phyloP scores from a whole-genome alignment of 1,140 invertebrate genomes.

The Apis cerana region DNA sequence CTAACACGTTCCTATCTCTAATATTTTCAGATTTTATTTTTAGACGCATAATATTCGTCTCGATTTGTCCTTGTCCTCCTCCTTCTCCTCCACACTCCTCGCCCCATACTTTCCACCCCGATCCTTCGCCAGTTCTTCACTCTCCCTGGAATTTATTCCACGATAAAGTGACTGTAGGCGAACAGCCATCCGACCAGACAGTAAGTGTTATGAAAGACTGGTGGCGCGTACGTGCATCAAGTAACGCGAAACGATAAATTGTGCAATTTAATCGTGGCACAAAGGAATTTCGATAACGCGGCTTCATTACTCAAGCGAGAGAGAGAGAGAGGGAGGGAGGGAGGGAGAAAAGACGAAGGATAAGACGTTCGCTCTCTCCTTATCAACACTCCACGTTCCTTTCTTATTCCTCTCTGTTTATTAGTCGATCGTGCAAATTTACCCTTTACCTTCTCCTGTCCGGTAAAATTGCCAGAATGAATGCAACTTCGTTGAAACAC shows the following conservation, averaged over 20 bases:
- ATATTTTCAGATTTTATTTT: background rate
- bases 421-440: conserved; percentile 5
- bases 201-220: conserved; percentile 36
- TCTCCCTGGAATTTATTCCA: conserved; percentile 49
- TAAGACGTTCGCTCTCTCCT: background rate
- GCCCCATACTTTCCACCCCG: background rate
- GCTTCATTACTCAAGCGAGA: background rate
- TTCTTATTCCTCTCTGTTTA: conserved; percentile 10
- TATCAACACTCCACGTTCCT: background rate
- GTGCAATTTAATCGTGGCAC: conserved; percentile 30
- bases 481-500: background rate
- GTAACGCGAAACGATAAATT: conserved; percentile 30
- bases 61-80: background rate
- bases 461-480: background rate
- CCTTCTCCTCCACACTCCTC: background rate
- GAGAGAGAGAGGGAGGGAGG: background rate
- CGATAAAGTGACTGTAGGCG: conserved; percentile 20
- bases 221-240: conserved; percentile 32
- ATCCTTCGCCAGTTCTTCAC: background rate
- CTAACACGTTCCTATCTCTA: background rate
- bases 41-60: background rate
- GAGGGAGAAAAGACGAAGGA: background rate
- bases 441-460: background rate
- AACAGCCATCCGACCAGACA: conserved; percentile 2
- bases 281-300: conserved; percentile 35